phyloP scores from a whole-genome alignment of 2,888 invertebrate genomes.

The Tanytarsus gracilentus region DNA sequence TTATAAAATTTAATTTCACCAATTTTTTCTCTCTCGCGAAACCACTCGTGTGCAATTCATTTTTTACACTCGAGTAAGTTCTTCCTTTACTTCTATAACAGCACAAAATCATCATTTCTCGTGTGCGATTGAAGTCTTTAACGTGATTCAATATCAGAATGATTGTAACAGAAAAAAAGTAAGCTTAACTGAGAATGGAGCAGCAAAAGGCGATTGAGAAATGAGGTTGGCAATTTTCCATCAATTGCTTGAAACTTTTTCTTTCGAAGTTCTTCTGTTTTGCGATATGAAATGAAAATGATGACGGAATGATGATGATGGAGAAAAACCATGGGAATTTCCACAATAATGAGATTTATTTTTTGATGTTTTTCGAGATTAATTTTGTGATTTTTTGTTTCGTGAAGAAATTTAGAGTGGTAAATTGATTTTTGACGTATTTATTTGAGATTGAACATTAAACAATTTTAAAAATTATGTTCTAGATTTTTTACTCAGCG shows the following conservation, averaged over 20 bases:
- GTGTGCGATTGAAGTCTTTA: slow-evolving; percentile 7
- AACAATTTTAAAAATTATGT: no score
- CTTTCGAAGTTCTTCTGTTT: no score
- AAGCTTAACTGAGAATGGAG: neutral
- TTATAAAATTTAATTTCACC: no score
- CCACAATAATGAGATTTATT: neutral
- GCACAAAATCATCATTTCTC: slow-evolving; percentile 5
- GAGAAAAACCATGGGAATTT: neutral
- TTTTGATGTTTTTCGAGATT: no score
- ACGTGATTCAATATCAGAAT: slow-evolving; percentile 1
- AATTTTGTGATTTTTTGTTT: no score
- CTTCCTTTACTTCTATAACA: no score
- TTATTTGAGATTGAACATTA: no score
- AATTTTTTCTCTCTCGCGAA: no score
- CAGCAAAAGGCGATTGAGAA: neutral
- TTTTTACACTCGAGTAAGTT: slow-evolving; percentile 7
- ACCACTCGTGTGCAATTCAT: neutral
- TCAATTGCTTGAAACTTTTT: no score
- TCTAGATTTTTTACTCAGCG: no score
- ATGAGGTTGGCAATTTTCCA: slow-evolving; percentile 1
- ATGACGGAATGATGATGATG: neutral
- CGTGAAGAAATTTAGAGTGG: no score
- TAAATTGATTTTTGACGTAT: no score
- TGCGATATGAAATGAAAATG: neutral
- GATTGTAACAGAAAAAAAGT: neutral